phyloP scores from a whole-genome alignment of 2,113 vertebrate genomes.

The Entomyzon cyanotis region DNA sequence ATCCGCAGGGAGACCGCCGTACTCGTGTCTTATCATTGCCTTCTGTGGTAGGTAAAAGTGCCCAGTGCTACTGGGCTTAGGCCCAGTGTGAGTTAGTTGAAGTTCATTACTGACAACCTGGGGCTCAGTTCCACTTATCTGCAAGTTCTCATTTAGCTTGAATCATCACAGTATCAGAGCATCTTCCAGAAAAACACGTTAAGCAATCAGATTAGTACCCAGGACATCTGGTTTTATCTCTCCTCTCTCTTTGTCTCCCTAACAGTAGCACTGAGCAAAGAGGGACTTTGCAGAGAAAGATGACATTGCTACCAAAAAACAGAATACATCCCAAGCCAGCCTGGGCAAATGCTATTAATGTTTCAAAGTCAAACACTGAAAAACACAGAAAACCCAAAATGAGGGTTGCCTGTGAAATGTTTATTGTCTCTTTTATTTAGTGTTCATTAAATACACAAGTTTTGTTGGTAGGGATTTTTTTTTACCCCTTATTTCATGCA shows the following conservation, averaged over 20 bases:
- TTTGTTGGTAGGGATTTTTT: background rate
- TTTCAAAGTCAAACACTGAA: conserved; percentile 6
- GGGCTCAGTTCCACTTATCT: conserved; percentile 54
- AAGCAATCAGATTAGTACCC: conserved; percentile 40
- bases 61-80: conserved; percentile 6
- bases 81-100: conserved; percentile 50
- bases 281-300: background rate
- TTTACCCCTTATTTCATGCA: background rate
- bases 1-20: background rate
- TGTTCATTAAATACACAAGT: background rate
- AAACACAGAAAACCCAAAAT: background rate
- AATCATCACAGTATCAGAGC: conserved; percentile 14
- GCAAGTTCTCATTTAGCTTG: conserved; percentile 44
- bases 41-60: conserved; percentile 41
- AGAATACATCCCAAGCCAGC: background rate
- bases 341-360: background rate
- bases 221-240: conserved; percentile 39
- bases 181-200: background rate
- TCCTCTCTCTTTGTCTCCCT: background rate
- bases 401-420: background rate
- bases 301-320: background rate
- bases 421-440: background rate
- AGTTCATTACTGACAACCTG: conserved; percentile 59
- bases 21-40: background rate
- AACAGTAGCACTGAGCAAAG: background rate